Evolutionary conservation across 2,888 invertebrate genomes (phyloP).

Genomic region (Orchesellides sinensis): DNA sequence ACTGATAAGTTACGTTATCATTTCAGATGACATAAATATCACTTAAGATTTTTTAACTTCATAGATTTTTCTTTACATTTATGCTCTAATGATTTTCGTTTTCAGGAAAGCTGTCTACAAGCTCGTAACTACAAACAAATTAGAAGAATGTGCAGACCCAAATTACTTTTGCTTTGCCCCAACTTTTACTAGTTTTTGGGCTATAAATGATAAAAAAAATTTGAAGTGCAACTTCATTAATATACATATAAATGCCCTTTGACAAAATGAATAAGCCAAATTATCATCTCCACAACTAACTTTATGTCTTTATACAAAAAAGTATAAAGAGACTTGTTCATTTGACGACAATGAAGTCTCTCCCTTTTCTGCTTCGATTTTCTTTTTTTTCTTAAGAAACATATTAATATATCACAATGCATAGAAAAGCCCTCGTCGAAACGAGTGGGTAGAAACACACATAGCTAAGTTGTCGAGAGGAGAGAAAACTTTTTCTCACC

Average conservation of each 20-base stretch:
- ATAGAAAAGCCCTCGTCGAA: neutral
- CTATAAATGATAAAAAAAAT: conserved; percentile 27
- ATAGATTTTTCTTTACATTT: no score
- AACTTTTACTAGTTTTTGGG: neutral
- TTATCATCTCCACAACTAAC: conserved; percentile 18
- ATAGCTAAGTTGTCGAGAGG: conserved; percentile 1
- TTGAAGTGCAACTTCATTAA: conserved; percentile 15
- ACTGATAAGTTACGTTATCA: no score
- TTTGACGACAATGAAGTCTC: conserved; percentile 9
- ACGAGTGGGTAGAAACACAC: neutral
- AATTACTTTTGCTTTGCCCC: neutral
- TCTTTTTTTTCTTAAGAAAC: neutral
- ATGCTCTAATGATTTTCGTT: no score
- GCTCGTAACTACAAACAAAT: neutral
- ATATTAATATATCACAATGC: neutral
- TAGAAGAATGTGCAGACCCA: neutral
- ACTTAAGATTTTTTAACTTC: no score
- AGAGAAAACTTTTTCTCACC: conserved; percentile 48
- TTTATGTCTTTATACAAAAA: neutral
- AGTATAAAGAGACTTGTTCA: conserved; percentile 19
- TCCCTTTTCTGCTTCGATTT: neutral
- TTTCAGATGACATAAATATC: no score
- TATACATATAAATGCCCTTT: neutral
- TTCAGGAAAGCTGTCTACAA: neutral
- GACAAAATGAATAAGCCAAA: conserved; percentile 14